Evolutionary conservation across 2,888 invertebrate genomes (phyloP).

Genomic region (Rapana venosa): DNA sequence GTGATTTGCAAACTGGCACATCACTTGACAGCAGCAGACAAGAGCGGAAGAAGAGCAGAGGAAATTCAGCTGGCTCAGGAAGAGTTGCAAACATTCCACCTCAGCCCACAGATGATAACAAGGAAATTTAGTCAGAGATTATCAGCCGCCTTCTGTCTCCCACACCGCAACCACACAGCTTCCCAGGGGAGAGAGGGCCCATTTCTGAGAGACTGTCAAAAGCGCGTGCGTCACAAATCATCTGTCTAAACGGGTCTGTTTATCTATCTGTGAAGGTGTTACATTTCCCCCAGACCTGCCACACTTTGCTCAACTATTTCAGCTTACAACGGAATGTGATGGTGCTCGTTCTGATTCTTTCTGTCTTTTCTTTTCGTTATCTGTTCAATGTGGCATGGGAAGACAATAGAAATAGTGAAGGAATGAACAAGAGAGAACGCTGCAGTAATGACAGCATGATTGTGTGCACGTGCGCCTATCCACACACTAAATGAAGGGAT

Average conservation of each 20-base stretch:
- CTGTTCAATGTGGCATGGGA: too few species aligned
- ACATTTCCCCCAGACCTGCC: not conserved
- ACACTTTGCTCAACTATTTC: not conserved
- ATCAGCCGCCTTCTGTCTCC: slow-evolving; percentile 15
- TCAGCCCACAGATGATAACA: not conserved
- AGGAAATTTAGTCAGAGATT: slow-evolving; percentile 19
- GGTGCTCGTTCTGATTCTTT: not conserved
- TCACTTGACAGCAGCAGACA: not conserved
- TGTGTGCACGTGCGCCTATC: too few species aligned
- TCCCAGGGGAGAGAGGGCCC: not conserved
- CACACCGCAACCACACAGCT: not conserved
- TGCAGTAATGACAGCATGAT: too few species aligned
- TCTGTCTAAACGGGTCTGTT: slow-evolving; percentile 14
- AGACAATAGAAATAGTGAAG: too few species aligned
- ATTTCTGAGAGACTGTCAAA: slow-evolving; percentile 20
- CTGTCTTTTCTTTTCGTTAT: not conserved
- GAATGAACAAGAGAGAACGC: too few species aligned
- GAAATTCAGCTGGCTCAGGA: not conserved
- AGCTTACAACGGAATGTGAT: not conserved
- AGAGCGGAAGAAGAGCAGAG: not conserved
- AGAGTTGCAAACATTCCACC: slow-evolving; percentile 9
- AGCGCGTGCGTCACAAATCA: slow-evolving; percentile 19
- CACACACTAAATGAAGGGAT: too few species aligned
- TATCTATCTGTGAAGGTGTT: not conserved
- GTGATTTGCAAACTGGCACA: not conserved